These are phyloP conservation scores for Dissostichus mawsoni DNA, from an alignment of 2,113 vertebrate species.

Conservation along the genomic window DNA sequence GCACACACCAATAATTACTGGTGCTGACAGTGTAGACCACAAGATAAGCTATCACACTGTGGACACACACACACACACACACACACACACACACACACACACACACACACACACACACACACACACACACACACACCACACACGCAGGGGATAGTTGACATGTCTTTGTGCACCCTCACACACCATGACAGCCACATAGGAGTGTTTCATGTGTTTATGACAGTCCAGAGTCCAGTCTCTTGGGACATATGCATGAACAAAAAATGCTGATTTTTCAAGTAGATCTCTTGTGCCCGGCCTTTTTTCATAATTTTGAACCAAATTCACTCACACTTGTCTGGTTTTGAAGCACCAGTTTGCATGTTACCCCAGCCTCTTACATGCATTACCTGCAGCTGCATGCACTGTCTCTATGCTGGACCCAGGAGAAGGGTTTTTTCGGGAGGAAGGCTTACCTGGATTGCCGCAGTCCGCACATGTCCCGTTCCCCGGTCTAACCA, in stretches of 20 bases:
- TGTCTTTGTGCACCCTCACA: slow-evolving; percentile 17
- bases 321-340: slow-evolving; percentile 3
- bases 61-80: not conserved
- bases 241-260: slow-evolving; percentile 5
- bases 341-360: slow-evolving; percentile 1
- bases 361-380: not conserved
- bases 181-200: slow-evolving; percentile 3
- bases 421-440: too few species aligned
- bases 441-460: slow-evolving; percentile 62
- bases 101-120: too few species aligned
- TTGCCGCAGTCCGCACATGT: slow-evolving; percentile 82
- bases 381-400: not conserved
- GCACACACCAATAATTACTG: slow-evolving; percentile 33
- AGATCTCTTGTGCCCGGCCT: slow-evolving; percentile 2
- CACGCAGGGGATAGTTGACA: not conserved
- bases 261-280: slow-evolving; percentile 17
- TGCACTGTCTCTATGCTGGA: not conserved
- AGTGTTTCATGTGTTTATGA: slow-evolving; percentile 34
- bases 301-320: not conserved
- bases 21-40: slow-evolving; percentile 36
- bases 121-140: too few species aligned
- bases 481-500: slow-evolving; percentile 72
- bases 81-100: too few species aligned
- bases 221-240: slow-evolving; percentile 58
- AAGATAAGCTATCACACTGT: slow-evolving; percentile 1